A percentile compares a stretch with the other conserved stretches of the same genome.
phyloP scores from a whole-genome alignment of 2,113 vertebrate species.

The Platichthys flesus region DNA sequence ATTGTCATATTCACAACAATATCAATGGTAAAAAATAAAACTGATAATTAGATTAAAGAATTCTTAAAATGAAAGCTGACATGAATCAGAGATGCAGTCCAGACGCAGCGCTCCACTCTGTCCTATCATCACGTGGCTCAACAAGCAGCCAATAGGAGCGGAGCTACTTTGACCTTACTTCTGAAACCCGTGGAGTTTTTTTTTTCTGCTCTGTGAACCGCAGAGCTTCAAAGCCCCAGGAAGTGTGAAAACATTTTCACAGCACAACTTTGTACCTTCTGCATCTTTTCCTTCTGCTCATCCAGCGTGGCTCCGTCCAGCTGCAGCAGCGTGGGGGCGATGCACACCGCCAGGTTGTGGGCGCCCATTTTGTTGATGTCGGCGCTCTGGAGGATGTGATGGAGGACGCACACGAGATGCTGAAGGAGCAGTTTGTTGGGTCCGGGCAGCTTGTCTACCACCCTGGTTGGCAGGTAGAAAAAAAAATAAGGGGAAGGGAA shows the following conservation, averaged over 20 bases:
- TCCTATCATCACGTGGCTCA: no score
- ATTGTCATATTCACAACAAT: background rate
- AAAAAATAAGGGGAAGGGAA: slow-evolving; percentile 20
- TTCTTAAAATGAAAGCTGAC: slow-evolving; percentile 2
- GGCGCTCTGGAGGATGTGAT: slow-evolving; percentile 81
- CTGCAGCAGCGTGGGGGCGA: slow-evolving; percentile 90
- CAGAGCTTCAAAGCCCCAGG: slow-evolving; percentile 52
- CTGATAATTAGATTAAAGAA: background rate
- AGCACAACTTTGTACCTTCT: slow-evolving; percentile 70
- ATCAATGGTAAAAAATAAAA: background rate
- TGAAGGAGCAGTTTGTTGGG: slow-evolving; percentile 86
- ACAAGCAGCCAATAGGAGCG: no score
- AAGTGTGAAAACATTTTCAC: slow-evolving; percentile 49
- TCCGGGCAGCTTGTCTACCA: slow-evolving; percentile 83
- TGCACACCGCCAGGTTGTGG: slow-evolving; percentile 90
- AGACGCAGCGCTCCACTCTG: background rate
- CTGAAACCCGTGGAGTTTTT: slow-evolving; percentile 68
- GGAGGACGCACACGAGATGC: slow-evolving; percentile 82
- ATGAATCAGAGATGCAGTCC: no score
- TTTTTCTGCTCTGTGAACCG: slow-evolving; percentile 44
- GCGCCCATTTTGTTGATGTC: slow-evolving; percentile 90
- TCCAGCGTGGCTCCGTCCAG: slow-evolving; percentile 78
- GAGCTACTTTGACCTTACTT: background rate
- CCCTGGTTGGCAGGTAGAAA: slow-evolving; percentile 71
- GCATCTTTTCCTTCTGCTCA: slow-evolving; percentile 84